Conservation (phyloP, 2,888 invertebrate species). For the Alloplasta piceator region DNA sequence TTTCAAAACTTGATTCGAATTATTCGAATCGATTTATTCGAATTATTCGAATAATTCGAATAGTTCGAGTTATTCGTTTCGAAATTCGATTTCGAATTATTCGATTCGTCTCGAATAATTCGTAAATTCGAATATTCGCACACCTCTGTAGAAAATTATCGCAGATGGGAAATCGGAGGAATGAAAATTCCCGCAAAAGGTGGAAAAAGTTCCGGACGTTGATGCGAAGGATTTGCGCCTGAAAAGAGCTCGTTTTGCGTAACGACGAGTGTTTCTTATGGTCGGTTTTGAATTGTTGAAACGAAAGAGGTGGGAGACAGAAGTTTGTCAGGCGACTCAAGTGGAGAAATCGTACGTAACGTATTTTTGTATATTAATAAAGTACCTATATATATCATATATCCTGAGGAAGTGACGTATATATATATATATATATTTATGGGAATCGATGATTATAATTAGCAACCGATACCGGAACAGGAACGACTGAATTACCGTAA, state of each 20-base stretch:
- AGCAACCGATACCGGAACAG: slow-evolving; percentile 79
- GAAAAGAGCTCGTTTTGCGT: slow-evolving; percentile 57
- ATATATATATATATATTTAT: no score
- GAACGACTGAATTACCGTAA: slow-evolving; percentile 81
- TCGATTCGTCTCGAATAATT: no score
- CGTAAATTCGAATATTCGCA: no score
- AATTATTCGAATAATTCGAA: no score
- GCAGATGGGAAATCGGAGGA: not conserved
- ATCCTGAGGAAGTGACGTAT: slow-evolving; percentile 79
- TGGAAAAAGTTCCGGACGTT: no score
- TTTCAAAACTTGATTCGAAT: no score
- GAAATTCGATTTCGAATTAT: no score
- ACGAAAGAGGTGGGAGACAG: slow-evolving; percentile 26
- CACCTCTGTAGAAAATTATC: no score
- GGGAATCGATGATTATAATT: slow-evolving; percentile 83
- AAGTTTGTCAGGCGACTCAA: slow-evolving; percentile 48
- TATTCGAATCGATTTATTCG: no score
- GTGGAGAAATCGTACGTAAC: slow-evolving; percentile 35
- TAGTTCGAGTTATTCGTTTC: no score
- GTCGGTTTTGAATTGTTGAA: slow-evolving; percentile 37
- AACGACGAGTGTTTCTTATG: slow-evolving; percentile 34
- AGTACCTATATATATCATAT: not conserved
- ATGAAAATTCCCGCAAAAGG: no score
- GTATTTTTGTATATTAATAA: slow-evolving; percentile 26
- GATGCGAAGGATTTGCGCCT: slow-evolving; percentile 47